A percentile compares a stretch with the other conserved stretches of the same genome.
Conservation (phyloP, 2,797 vertebrate species). For the Philypnodon macrostomus region DNA sequence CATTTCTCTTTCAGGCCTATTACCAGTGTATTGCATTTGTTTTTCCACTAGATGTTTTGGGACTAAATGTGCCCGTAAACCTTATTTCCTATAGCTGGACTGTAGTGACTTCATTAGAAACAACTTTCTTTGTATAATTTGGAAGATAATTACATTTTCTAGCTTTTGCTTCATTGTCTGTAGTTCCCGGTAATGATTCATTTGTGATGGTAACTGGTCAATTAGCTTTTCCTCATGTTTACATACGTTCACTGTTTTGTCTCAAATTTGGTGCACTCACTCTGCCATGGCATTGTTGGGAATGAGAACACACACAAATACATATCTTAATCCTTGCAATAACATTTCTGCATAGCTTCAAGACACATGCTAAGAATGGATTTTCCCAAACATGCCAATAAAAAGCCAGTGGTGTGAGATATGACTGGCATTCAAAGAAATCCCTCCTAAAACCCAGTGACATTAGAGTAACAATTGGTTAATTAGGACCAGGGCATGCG, state of each 20-base stretch:
- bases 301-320: neutral
- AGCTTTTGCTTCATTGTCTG: constrained; percentile 30
- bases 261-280: constrained; percentile 18
- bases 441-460: constrained; percentile 70
- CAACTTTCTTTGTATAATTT: too few relatives aligned
- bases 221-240: constrained; percentile 43
- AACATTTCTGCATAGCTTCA: constrained; percentile 43
- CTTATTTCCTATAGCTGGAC: too few relatives aligned
- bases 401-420: constrained; percentile 67
- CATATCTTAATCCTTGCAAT: neutral
- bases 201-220: constrained; percentile 27
- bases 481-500: constrained; percentile 24
- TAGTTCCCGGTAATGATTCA: constrained; percentile 36
- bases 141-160: constrained; percentile 28
- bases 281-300: constrained; percentile 19
- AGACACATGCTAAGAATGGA: constrained; percentile 54
- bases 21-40: constrained; percentile 27
- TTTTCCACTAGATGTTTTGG: constrained; percentile 19
- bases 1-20: constrained; percentile 46
- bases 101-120: constrained; percentile 10
- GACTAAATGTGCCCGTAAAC: constrained; percentile 3
- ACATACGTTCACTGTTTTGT: constrained; percentile 33
- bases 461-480: constrained; percentile 58
- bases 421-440: constrained; percentile 77
- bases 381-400: constrained; percentile 70